Conservation (phyloP, 2,797 vertebrate species). For the Sparidentex hasta region DNA sequence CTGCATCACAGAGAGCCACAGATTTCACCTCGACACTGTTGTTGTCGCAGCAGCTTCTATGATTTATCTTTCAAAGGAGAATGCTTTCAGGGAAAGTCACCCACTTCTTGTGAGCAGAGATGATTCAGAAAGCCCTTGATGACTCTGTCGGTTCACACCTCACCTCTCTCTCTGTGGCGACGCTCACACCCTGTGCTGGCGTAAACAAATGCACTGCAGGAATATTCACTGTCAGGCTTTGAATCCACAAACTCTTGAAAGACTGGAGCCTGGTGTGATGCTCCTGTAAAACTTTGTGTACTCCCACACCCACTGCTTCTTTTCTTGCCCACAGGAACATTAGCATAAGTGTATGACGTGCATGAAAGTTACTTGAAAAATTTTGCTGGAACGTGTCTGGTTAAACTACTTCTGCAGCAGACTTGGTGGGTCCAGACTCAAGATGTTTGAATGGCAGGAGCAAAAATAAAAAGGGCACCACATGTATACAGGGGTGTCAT, state of each 20-base stretch:
- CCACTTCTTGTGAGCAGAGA: constrained; percentile 33
- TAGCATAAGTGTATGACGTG: constrained; percentile 13
- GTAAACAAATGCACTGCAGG: constrained; percentile 53
- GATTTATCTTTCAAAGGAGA: constrained; percentile 11
- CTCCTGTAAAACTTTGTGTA: constrained; percentile 26
- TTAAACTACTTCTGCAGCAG: background rate
- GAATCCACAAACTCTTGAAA: constrained; percentile 49
- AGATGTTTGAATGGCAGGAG: background rate
- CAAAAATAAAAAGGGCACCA: no score
- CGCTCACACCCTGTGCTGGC: constrained; percentile 30
- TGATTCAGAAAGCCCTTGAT: constrained; percentile 62
- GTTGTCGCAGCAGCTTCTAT: constrained; percentile 5
- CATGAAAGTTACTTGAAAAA: background rate
- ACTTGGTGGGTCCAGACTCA: background rate
- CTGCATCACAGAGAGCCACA: background rate
- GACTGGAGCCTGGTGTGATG: constrained; percentile 16
- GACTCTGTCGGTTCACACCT: constrained; percentile 57
- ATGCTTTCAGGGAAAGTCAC: constrained; percentile 25
- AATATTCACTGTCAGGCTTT: constrained; percentile 52
- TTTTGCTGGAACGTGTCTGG: constrained; percentile 9
- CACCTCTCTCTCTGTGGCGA: constrained; percentile 42
- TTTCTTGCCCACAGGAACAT: constrained; percentile 15
- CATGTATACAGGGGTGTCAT: no score
- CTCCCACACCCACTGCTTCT: constrained; percentile 18
- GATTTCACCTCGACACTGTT: background rate